These are phyloP conservation scores for Apis mellifera DNA, from an alignment of 1,140 invertebrate species.

Conservation along the genomic window DNA sequence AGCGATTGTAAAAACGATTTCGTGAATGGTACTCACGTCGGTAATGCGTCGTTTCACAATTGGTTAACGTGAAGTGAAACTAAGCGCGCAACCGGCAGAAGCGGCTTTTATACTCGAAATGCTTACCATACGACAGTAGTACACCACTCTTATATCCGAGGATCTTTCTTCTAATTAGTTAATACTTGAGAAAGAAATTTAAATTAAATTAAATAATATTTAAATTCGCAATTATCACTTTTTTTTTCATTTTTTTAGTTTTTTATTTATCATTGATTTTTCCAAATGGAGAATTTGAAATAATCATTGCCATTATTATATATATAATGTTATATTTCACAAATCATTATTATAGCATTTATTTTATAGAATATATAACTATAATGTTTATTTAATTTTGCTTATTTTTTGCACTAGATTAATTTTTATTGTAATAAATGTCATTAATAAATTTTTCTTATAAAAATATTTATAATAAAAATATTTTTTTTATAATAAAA, in stretches of 20 bases:
- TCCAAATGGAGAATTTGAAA: background rate
- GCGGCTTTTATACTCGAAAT: slow-evolving; percentile 74
- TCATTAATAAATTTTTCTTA: background rate
- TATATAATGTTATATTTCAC: background rate
- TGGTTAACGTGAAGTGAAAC: slow-evolving; percentile 65
- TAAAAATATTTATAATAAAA: background rate
- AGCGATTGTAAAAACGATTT: slow-evolving; percentile 17
- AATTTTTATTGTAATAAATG: background rate
- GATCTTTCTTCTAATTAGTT: slow-evolving; percentile 35
- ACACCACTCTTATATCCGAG: slow-evolving; percentile 42
- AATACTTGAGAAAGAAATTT: background rate
- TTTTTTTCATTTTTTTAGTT: background rate
- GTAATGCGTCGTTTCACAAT: slow-evolving; percentile 63
- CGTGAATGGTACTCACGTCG: slow-evolving; percentile 64
- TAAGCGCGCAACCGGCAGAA: slow-evolving; percentile 68
- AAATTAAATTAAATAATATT: too few species aligned
- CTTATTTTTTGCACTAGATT: background rate
- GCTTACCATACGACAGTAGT: slow-evolving; percentile 26
- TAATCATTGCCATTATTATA: too few species aligned
- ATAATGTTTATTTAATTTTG: background rate
- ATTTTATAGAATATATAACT: background rate
- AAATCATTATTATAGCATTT: background rate
- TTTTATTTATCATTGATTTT: too few species aligned
- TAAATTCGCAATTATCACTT: background rate
- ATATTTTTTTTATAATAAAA: too few species aligned